phyloP scores from a whole-genome alignment of 2,888 invertebrate species.

The Tanypteryx hageni region DNA sequence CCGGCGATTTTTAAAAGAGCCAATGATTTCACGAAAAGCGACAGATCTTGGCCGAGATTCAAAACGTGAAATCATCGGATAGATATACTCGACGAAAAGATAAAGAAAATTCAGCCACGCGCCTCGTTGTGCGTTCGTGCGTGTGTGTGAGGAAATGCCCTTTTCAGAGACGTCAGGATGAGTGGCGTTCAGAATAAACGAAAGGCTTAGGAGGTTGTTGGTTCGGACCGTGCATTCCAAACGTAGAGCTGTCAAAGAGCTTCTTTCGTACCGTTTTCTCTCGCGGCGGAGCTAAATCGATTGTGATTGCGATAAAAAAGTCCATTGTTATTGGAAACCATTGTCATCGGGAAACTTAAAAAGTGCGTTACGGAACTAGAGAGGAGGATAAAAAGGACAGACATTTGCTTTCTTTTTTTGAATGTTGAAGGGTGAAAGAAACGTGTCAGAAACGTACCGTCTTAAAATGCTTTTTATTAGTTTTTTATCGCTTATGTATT shows the following conservation, averaged over 20 bases:
- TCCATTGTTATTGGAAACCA: not conserved
- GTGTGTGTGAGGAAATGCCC: not conserved
- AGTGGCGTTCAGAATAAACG: not conserved
- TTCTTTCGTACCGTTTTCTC: not conserved
- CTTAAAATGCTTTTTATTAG: not conserved
- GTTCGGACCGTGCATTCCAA: not conserved
- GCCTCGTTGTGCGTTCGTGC: not conserved
- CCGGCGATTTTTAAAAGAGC: too few species aligned
- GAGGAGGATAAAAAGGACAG: not conserved
- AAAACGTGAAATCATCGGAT: not conserved
- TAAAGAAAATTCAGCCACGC: slow-evolving; percentile 8
- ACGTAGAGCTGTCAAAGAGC: not conserved
- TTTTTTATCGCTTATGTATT: too few species aligned
- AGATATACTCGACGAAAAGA: not conserved
- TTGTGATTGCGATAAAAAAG: slow-evolving; percentile 15
- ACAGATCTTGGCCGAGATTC: too few species aligned
- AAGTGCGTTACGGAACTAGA: not conserved
- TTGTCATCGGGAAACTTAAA: not conserved
- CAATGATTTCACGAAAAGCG: too few species aligned
- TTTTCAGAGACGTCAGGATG: not conserved
- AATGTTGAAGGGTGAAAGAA: too few species aligned
- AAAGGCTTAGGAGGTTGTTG: not conserved
- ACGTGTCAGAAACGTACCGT: not conserved
- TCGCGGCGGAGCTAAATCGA: not conserved
- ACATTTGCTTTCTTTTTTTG: not conserved